phyloP scores from a whole-genome alignment of 2,113 vertebrate species.

The Telmatochromis sp. region DNA sequence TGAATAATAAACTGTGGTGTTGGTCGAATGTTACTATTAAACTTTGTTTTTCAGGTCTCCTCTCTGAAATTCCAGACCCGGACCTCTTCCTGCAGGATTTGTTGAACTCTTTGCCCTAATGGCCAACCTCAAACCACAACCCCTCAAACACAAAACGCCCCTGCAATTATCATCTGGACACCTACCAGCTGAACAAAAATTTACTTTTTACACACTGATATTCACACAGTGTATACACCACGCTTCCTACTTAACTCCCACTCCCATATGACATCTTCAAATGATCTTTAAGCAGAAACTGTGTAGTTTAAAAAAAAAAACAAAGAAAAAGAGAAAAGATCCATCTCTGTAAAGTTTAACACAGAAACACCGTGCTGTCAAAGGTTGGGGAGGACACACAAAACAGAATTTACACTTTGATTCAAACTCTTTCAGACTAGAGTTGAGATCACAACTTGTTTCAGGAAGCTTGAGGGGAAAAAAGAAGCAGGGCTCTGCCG shows the following conservation, averaged over 20 bases:
- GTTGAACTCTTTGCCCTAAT: constrained; percentile 93
- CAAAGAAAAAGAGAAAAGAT: constrained; percentile 13
- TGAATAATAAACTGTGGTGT: background rate
- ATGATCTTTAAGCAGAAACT: constrained; percentile 52
- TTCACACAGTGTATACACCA: constrained; percentile 33
- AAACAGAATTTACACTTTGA: constrained; percentile 11
- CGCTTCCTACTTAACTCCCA: constrained; percentile 36
- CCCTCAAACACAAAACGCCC: constrained; percentile 5
- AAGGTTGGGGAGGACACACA: background rate
- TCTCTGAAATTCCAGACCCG: constrained; percentile 86
- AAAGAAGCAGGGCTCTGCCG: background rate
- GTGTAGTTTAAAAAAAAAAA: constrained; percentile 45
- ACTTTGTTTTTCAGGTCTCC: constrained; percentile 75
- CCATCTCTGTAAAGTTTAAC: constrained; percentile 59
- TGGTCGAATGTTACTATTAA: background rate
- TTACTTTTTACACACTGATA: constrained; percentile 1
- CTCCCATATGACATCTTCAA: constrained; percentile 36
- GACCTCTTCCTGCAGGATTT: constrained; percentile 93
- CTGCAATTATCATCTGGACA: constrained; percentile 18
- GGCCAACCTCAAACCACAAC: constrained; percentile 8
- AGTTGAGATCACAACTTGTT: background rate
- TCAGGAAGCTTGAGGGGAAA: background rate
- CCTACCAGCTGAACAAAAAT: constrained; percentile 26
- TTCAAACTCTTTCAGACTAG: background rate
- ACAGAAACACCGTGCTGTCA: constrained; percentile 19